Evolutionary conservation across 1,140 invertebrate species (phyloP).

Genomic region (Piezodorus guildinii): DNA sequence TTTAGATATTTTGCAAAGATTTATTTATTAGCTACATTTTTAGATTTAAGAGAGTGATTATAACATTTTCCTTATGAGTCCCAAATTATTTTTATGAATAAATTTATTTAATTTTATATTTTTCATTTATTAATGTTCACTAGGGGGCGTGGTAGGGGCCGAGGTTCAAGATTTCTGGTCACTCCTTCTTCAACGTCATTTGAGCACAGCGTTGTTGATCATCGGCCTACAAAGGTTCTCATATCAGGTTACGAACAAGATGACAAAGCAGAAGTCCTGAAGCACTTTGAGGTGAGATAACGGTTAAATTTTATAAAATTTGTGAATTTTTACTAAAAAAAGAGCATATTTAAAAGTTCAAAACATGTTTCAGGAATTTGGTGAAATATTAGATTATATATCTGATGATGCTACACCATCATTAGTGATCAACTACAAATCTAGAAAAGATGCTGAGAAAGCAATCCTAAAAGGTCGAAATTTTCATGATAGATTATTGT

Average conservation of each 20-base stretch:
- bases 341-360: too few species aligned
- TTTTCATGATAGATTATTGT: slow-evolving; percentile 44
- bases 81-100: too few species aligned
- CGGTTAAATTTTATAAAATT: too few species aligned
- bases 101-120: too few species aligned
- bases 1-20: too few species aligned
- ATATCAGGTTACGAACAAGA: slow-evolving; percentile 64
- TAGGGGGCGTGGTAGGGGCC: slow-evolving; percentile 13
- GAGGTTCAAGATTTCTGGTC: slow-evolving; percentile 17
- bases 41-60: too few species aligned
- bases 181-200: slow-evolving; percentile 11
- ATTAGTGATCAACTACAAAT: slow-evolving; percentile 56
- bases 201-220: slow-evolving; percentile 58
- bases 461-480: slow-evolving; percentile 50
- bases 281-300: slow-evolving; percentile 55
- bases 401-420: slow-evolving; percentile 52
- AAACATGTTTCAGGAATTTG: slow-evolving; percentile 46
- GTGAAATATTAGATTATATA: slow-evolving; percentile 55
- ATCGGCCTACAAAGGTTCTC: slow-evolving; percentile 63
- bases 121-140: background rate
- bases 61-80: too few species aligned
- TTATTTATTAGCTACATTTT: too few species aligned
- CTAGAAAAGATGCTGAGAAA: slow-evolving; percentile 59
- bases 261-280: slow-evolving; percentile 53
- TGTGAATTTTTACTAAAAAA: too few species aligned